Percentiles rank a stretch among this genome's conserved stretches.
These are phyloP conservation scores for Cottus gobio DNA, from an alignment of 2,113 vertebrate genomes.

Conservation along the genomic window DNA sequence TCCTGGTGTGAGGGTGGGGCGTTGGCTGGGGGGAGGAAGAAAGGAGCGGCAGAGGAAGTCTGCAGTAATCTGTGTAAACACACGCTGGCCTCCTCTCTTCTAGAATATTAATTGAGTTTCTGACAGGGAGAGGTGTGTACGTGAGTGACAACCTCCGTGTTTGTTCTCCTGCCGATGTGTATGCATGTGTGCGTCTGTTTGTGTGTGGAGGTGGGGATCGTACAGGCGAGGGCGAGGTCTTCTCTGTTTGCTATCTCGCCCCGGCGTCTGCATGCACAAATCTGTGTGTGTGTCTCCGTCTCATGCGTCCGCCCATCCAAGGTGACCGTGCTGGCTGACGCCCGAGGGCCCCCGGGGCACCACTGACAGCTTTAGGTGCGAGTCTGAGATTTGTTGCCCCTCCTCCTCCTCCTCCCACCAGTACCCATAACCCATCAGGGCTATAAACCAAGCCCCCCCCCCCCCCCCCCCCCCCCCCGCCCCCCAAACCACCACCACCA, in stretches of 20 bases:
- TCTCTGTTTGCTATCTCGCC: slow-evolving; percentile 56
- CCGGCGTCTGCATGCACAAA: slow-evolving; percentile 18
- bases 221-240: slow-evolving; percentile 31
- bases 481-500: not conserved
- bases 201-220: slow-evolving; percentile 38
- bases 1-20: slow-evolving; percentile 36
- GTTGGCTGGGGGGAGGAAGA: not conserved
- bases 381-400: slow-evolving; percentile 83
- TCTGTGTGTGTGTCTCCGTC: slow-evolving; percentile 41
- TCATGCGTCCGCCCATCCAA: slow-evolving; percentile 78
- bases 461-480: slow-evolving; percentile 13
- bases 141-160: slow-evolving; percentile 38
- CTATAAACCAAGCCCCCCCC: slow-evolving; percentile 74
- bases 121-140: slow-evolving; percentile 50
- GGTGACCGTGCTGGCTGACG: slow-evolving; percentile 84
- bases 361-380: slow-evolving; percentile 85
- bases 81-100: slow-evolving; percentile 48
- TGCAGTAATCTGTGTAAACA: slow-evolving; percentile 69
- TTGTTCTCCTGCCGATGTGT: slow-evolving; percentile 29
- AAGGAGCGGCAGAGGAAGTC: slow-evolving; percentile 37
- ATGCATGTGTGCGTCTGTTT: slow-evolving; percentile 40
- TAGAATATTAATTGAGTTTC: slow-evolving; percentile 79
- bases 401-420: slow-evolving; percentile 54
- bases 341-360: slow-evolving; percentile 70
- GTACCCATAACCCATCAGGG: slow-evolving; percentile 77